Conservation (phyloP, 2,797 vertebrate species). For the Pseudotriccus pelzelni region DNA sequence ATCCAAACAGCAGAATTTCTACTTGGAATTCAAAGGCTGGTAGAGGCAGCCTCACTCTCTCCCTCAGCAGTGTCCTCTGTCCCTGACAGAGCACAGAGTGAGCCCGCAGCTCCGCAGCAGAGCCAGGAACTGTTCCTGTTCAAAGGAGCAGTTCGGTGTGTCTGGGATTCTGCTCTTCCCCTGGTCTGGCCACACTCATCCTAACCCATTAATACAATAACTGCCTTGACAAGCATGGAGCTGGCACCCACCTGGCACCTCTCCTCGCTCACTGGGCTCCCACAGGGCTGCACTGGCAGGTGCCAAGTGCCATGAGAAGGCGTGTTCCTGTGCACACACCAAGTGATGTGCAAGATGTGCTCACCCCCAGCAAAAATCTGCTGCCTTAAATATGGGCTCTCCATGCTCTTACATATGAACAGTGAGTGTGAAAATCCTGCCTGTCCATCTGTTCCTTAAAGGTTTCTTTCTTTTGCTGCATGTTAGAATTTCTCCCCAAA, state of each 20-base stretch:
- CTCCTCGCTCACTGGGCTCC: fast-evolving
- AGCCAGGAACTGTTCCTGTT: neutral
- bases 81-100: fast-evolving
- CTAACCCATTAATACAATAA: neutral
- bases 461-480: neutral
- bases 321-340: fast-evolving
- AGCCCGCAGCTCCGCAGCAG: neutral
- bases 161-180: neutral
- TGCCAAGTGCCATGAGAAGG: neutral
- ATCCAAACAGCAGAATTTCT: neutral
- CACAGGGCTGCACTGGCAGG: neutral
- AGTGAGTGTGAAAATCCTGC: conserved; percentile 53
- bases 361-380: conserved; percentile 48
- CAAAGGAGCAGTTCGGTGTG: neutral
- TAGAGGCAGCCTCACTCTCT: neutral
- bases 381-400: conserved; percentile 15
- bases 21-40: neutral
- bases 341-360: conserved; percentile 38
- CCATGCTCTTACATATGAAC: neutral
- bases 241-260: neutral
- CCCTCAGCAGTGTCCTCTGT: fast-evolving
- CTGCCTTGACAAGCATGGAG: neutral
- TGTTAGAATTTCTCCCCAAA: conserved; percentile 33
- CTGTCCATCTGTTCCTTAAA: conserved; percentile 64
- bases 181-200: neutral